A percentile compares a stretch with the other conserved stretches of the same genome.
phyloP scores from a whole-genome alignment of 2,888 invertebrate genomes.

The Epinotia nisella region DNA sequence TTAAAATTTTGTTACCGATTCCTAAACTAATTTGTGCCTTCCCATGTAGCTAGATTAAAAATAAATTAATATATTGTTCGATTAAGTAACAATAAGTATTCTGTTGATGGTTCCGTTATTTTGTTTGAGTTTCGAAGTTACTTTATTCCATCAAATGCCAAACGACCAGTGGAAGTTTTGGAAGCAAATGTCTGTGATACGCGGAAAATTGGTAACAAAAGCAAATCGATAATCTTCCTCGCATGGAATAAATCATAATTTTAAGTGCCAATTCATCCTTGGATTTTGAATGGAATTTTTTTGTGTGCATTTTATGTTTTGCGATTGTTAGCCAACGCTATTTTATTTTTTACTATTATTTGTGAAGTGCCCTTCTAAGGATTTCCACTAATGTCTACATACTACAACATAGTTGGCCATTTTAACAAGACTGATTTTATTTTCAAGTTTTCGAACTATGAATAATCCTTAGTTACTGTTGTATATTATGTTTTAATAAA shows the following conservation, averaged over 20 bases:
- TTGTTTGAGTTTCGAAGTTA: constrained; percentile 59
- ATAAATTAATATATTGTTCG: constrained; percentile 53
- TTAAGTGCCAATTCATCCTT: constrained; percentile 73
- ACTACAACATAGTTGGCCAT: constrained; percentile 79
- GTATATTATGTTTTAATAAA: constrained; percentile 79
- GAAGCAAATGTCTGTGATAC: constrained; percentile 73
- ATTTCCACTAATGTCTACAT: constrained; percentile 70
- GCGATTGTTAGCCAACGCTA: constrained; percentile 61
- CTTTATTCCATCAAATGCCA: constrained; percentile 54
- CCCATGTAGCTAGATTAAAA: constrained; percentile 55
- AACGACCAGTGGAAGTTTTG: constrained; percentile 58
- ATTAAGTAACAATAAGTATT: constrained; percentile 18
- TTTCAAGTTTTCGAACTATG: constrained; percentile 78
- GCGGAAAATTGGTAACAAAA: constrained; percentile 55
- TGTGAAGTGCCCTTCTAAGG: constrained; percentile 62
- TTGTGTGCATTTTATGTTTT: constrained; percentile 66
- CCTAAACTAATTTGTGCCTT: constrained; percentile 64
- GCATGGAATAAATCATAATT: constrained; percentile 54
- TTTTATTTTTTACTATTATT: constrained; percentile 67
- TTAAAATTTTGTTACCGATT: constrained; percentile 73
- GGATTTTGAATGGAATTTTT: constrained; percentile 67
- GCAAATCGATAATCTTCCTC: constrained; percentile 51
- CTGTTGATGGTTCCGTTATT: constrained; percentile 43
- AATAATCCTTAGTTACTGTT: constrained; percentile 82
- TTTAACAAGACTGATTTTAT: constrained; percentile 85